Evolutionary conservation across 2,797 vertebrate species (phyloP).

Genomic region (Cygnus olor): DNA sequence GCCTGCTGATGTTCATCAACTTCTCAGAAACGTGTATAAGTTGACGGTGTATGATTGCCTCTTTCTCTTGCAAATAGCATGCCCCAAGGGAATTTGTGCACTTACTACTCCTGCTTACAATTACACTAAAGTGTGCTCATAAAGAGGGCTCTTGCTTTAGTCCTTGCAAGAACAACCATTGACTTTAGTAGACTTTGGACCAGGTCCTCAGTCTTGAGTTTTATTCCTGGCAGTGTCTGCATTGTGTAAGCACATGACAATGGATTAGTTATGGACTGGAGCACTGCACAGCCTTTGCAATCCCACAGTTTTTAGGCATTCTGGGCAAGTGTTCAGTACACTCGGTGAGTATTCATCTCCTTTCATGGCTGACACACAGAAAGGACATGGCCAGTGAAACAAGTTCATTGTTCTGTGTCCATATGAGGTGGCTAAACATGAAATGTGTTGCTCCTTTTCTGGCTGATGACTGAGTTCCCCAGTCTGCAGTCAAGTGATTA

Average conservation of each 20-base stretch:
- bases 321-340: neutral
- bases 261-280: neutral
- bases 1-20: neutral
- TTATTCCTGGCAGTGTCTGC: neutral
- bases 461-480: neutral
- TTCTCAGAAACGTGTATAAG: neutral
- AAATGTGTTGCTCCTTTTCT: neutral
- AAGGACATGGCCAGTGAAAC: neutral
- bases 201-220: neutral
- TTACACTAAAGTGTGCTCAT: neutral
- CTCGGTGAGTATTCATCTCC: neutral
- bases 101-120: neutral
- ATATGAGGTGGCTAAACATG: neutral
- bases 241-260: neutral
- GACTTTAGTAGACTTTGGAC: neutral
- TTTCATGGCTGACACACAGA: neutral
- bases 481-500: neutral
- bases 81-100: accelerated
- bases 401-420: neutral
- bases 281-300: neutral
- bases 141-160: neutral
- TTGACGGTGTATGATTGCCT: neutral
- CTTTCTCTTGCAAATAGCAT: neutral
- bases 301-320: neutral
- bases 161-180: neutral